Evolutionary conservation across 2,888 invertebrate genomes (phyloP), one percentile per base, ranked within the genome.

Genomic region (Tryphoninae sp.): DNA sequence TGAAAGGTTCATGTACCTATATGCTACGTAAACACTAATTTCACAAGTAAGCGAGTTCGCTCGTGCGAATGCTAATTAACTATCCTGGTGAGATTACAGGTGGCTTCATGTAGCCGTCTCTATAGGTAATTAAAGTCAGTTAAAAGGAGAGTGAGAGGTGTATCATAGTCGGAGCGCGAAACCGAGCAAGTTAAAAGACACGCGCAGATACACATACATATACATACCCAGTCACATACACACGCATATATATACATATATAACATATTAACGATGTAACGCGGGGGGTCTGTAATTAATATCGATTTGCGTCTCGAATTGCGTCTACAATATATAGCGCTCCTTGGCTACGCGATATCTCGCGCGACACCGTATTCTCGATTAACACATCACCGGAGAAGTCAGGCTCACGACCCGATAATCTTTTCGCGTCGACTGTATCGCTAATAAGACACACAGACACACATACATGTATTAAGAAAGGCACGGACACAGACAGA

Each of bases 391-490:
- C 88, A 89, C 83, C 84, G 75, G 81, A 81, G 84, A 81, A 81
- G 81, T 77, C 83, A 68, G 74, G 53, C 69, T 67, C 76, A 64
- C 80, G 71, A 76, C 22, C 65, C 73, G 87, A 89, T 89, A 89
- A 88, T 87, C 91, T 91, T 91, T 91, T 89, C 87, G 86, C 88
- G 85, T 87, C 87, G 91, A 90, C 90, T 91, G 90, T 91, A 91
- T 91, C 87, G 90, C 91, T 91, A 91, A 91, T 91, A 91, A 91
- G 91, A 78, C 81, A 81, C 82, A 69, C 68, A 67, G 49, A 65
- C 65, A 26, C n/a, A 33, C 77, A 51, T 61, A 65, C 22, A 13
- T 6, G 6, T 6, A 33, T 0, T 3, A 6, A 33, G 4, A 33
- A 26, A 26, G 26, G 89, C 90, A 90, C 64, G 45, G 76, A 81